Conservation (phyloP, 2,113 vertebrate species). For the Dinomys branickii region DNA sequence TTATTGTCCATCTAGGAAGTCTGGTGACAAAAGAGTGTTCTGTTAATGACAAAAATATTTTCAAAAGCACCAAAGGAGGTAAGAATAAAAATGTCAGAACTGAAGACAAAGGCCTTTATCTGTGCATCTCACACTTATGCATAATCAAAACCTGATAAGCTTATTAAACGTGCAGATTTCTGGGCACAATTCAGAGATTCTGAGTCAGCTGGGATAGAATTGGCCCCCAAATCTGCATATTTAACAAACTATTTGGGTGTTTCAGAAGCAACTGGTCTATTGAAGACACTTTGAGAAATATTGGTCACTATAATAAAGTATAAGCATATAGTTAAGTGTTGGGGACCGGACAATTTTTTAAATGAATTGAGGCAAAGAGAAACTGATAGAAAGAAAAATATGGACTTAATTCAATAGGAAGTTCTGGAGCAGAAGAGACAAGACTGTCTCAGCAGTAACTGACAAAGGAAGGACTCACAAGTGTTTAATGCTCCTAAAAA, state of each 20-base stretch:
- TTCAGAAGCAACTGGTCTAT: neutral
- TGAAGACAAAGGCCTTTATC: constrained; percentile 41
- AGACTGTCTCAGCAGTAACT: neutral
- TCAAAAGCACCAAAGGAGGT: constrained; percentile 24
- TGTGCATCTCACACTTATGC: neutral
- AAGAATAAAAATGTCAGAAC: constrained; percentile 30
- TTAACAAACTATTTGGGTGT: neutral
- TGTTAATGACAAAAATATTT: constrained; percentile 40
- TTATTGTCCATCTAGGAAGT: constrained; percentile 16
- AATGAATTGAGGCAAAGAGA: constrained; percentile 17
- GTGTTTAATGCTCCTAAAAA: neutral
- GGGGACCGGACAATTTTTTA: too few relatives aligned
- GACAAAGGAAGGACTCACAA: neutral
- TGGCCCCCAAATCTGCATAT: neutral
- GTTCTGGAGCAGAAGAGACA: neutral
- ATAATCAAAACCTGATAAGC: neutral
- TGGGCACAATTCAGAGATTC: neutral
- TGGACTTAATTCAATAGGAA: neutral
- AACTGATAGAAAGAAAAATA: neutral
- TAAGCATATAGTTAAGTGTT: neutral
- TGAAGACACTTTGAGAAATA: neutral
- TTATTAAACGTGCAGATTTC: neutral
- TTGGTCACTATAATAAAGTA: neutral
- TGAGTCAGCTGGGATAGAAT: neutral
- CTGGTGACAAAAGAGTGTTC: neutral